Evolutionary conservation across 2,888 invertebrate species (phyloP), one percentile per base, ranked within the genome.

Genomic region (Rhabditoides inermis): DNA sequence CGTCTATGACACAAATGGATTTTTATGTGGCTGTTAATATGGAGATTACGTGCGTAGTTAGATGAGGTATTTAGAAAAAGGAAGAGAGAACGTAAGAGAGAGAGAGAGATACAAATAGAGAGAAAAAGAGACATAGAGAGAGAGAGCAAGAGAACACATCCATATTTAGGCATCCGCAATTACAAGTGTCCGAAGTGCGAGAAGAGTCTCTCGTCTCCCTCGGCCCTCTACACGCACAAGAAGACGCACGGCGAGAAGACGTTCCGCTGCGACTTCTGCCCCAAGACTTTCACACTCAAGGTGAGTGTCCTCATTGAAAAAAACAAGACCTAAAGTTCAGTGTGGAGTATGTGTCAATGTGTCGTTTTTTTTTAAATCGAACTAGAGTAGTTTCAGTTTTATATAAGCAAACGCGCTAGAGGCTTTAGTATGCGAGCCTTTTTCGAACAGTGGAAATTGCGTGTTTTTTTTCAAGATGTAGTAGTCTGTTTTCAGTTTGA

Each of bases 181-280:
- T 75, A 75, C 61, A 75, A 76, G 49, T 75, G 75, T 32, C 72
- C 72, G n/a, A 65, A 65, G 50, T 76, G 76, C 51, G 60, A 58
- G 39, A 76, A 76, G 57, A 64, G 55, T 40, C 65, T 76, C 35
- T 71, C 72, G 6, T 76, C 76, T 1, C 76, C 76, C 7, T 73
- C 72, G 10, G 76, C 76, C 18, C 64, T 76, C 20, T 76, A 76
- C 57, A 75, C 76, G 7, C 76, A 76, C 59, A 76, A 76, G 55
- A 74, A 76, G 54, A 76, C 76, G 3, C 76, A 76, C 53, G 75
- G 76, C 23, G 74, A 73, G 44, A 76, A 76, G 49, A 54, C 58
- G 12, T 76, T 62, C 53, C 59, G 72, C 58, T 76, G 76, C 51
- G 58, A 60, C 3, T 67, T 61, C 46, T 76, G 76, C 50, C 63